Base-by-base conservation (phyloP, 1,140 invertebrate species). In the Cyclargus thomasi region DNA sequence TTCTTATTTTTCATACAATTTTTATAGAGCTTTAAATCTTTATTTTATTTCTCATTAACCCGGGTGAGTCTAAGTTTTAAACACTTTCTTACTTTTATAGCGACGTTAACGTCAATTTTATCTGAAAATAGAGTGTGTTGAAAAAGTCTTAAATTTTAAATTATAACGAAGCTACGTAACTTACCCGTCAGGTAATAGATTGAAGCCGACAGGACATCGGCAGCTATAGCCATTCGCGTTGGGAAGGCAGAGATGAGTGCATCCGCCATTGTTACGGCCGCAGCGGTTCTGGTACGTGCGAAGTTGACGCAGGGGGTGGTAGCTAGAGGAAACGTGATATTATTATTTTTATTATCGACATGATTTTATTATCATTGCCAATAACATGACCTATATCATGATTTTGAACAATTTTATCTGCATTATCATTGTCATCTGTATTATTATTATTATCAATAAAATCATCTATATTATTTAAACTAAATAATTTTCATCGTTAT, bases 171-270 rank as follows among this genome's bases (percentile, higher is more conserved):
- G 39, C 11, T 47, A 1, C n/a, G 62, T 20, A 22, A 16, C 39
- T 83, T 83, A 93, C 92, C 92, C 93, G 79, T 96, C 95, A 14
- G 90, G 76, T 74, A 93, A 94, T 0, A 98, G 90, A 72, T 95
- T 95, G 53, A 95, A 92, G 0, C 96, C 97, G 71, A 96, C 94
- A 7, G 96, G 96, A 90, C 97, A 98, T 0, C 94, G 94, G 80
- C 97, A 98, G 36, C 94, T 93, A 68, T 93, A 94, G 0, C 92
- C 93, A 63, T 88, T 90, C 59, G 89, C 93, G 70, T 96, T 96
- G 0, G 96, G 95, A 47, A 98, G 91, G 88, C 97, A 99, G 77
- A 99, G 93, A 84, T 98, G 96, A 0, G 96, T 96, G 82, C 97
- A 98, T 11, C 95, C 96, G 0, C 96, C 96, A 75, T 97, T 96